Percentiles rank a stretch among this genome's conserved stretches.
phyloP scores from a whole-genome alignment of 2,113 vertebrate genomes.

The Asarcornis scutulata region DNA sequence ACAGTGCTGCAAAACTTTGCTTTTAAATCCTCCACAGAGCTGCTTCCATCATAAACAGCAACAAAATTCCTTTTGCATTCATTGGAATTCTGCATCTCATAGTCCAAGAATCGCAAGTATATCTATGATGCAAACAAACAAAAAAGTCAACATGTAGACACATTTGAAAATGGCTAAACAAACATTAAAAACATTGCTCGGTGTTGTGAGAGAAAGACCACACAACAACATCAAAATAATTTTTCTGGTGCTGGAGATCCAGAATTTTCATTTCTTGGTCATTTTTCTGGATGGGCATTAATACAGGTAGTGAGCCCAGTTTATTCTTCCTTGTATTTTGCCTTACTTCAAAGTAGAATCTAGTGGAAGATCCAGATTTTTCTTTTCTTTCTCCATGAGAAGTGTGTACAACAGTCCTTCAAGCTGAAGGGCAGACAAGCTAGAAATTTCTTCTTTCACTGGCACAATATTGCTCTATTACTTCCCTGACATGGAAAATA shows the following conservation, averaged over 20 bases:
- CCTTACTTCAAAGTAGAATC: not conserved
- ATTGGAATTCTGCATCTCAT: constrained; percentile 98
- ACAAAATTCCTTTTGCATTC: constrained; percentile 99
- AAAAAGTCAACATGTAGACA: not conserved
- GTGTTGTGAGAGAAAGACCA: not conserved
- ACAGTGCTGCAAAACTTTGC: constrained; percentile 98
- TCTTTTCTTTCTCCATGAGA: not conserved
- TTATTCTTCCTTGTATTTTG: not conserved
- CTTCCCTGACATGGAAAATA: constrained; percentile 27
- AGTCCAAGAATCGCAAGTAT: constrained; percentile 96
- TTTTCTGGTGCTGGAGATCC: not conserved
- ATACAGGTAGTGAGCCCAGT: not conserved
- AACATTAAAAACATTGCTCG: not conserved
- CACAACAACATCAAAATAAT: not conserved
- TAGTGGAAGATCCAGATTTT: not conserved
- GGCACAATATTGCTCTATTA: not conserved
- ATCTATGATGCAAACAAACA: constrained; percentile 80
- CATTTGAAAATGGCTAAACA: not conserved
- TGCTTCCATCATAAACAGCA: constrained; percentile 97
- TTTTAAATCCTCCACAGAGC: constrained; percentile 94
- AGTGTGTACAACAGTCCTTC: not conserved
- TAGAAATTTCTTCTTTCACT: constrained; percentile 2
- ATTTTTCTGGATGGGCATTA: not conserved
- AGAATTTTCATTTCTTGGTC: no score
- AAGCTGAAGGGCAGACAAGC: not conserved